Evolutionary conservation across 2,888 invertebrate species (phyloP).

Genomic region (Sphecodes monilicornis): DNA sequence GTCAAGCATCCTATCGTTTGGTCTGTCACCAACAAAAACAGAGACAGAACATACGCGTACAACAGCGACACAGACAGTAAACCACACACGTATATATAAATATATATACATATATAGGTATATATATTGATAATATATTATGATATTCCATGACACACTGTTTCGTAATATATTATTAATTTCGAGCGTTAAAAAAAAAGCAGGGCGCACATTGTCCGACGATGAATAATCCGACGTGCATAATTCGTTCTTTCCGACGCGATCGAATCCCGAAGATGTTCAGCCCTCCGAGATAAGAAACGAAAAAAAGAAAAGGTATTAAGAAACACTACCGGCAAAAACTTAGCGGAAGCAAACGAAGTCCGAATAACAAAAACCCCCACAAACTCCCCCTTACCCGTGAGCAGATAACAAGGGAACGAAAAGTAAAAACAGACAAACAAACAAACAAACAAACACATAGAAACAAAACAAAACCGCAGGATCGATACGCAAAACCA

Average conservation of each 20-base stretch:
- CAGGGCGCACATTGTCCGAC: constrained; percentile 3
- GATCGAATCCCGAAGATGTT: constrained; percentile 64
- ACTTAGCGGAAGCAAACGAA: background rate
- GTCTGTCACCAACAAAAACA: background rate
- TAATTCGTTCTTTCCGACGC: constrained; percentile 57
- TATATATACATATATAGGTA: constrained; percentile 5
- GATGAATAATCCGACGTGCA: constrained; percentile 14
- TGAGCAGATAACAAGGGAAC: background rate
- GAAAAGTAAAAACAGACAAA: background rate
- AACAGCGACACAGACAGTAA: background rate
- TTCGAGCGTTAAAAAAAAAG: constrained; percentile 10
- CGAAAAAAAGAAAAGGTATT: background rate
- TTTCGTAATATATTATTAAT: constrained; percentile 57
- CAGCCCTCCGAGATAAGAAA: constrained; percentile 37
- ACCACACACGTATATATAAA: background rate
- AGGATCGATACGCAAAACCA: constrained; percentile 24
- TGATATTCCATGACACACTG: constrained; percentile 31
- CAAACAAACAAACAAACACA: background rate
- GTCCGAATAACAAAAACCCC: background rate
- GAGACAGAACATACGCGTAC: background rate
- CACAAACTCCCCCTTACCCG: background rate
- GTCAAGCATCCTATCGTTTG: background rate
- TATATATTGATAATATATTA: constrained; percentile 45
- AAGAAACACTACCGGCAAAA: background rate
- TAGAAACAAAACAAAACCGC: constrained; percentile 33